Conservation (phyloP, 2,797 vertebrate species). For the Notamacropus eugenii region DNA sequence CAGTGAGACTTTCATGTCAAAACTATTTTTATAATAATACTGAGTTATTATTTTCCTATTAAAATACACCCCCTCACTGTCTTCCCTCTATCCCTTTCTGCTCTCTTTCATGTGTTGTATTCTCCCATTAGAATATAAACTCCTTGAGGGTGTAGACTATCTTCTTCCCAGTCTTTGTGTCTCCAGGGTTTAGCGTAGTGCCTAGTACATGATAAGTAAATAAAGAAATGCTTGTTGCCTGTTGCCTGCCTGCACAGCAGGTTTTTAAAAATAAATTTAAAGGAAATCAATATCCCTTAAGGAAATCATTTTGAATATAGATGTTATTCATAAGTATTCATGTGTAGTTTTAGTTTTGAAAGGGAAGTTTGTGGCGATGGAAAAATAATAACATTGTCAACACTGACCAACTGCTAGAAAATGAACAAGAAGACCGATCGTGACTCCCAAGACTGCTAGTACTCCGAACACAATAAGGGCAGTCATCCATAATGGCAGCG, state of each 20-base stretch:
- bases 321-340: neutral
- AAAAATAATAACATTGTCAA: conserved; percentile 35
- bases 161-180: neutral
- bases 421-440: conserved; percentile 72
- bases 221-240: neutral
- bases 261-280: neutral
- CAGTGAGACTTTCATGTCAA: neutral
- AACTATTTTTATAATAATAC: neutral
- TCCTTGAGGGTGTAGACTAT: neutral
- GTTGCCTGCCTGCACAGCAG: neutral
- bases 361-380: conserved; percentile 16
- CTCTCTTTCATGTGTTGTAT: neutral
- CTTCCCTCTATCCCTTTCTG: neutral
- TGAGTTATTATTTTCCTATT: neutral
- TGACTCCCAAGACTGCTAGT: conserved; percentile 60
- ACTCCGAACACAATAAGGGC: conserved; percentile 64
- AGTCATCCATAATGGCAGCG: conserved; percentile 60
- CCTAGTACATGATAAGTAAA: neutral
- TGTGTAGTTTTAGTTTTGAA: conserved; percentile 7
- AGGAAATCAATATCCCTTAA: neutral
- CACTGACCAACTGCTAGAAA: conserved; percentile 75
- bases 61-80: neutral
- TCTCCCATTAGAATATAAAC: neutral
- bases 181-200: neutral
- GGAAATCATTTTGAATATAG: conserved; percentile 17